A percentile compares a stretch with the other conserved stretches of the same genome.
These are phyloP conservation scores for Polydrusus cervinus DNA, from an alignment of 2,888 invertebrate genomes.

Conservation along the genomic window DNA sequence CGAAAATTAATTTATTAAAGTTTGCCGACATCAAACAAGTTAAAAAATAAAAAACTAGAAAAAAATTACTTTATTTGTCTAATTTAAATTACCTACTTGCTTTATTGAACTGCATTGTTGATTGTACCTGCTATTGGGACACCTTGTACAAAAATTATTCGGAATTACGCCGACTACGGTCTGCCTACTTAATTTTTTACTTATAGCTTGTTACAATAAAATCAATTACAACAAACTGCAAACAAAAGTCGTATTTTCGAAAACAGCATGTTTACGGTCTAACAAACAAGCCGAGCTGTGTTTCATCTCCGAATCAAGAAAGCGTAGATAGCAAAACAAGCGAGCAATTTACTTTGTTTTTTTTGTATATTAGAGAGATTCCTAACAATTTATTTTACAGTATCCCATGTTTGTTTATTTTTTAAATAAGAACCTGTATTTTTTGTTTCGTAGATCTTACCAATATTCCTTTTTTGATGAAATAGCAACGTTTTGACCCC, in stretches of 20 bases:
- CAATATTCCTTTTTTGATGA: too few species aligned
- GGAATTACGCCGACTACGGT: slow-evolving; percentile 1
- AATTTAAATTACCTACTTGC: too few species aligned
- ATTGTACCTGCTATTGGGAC: too few species aligned
- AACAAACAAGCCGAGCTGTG: slow-evolving; percentile 40
- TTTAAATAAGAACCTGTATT: too few species aligned
- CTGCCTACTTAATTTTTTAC: neutral
- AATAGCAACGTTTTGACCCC: too few species aligned
- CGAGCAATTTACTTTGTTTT: slow-evolving; percentile 39
- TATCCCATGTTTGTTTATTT: too few species aligned
- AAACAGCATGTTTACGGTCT: slow-evolving; percentile 51
- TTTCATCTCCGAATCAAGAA: slow-evolving; percentile 67
- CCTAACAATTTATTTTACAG: neutral
- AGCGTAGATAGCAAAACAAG: slow-evolving; percentile 62
- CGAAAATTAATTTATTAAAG: too few species aligned
- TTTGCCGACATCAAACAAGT: too few species aligned
- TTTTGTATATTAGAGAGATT: slow-evolving; percentile 13
- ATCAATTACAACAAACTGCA: slow-evolving; percentile 47
- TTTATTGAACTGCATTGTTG: too few species aligned
- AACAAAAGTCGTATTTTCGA: slow-evolving; percentile 49
- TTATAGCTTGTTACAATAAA: slow-evolving; percentile 39
- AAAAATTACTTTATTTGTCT: too few species aligned
- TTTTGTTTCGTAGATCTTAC: too few species aligned
- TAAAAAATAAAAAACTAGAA: too few species aligned
- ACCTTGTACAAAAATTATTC: neutral